Base-by-base conservation (phyloP, 2,113 vertebrate genomes). In the Pygoscelis adeliae region DNA sequence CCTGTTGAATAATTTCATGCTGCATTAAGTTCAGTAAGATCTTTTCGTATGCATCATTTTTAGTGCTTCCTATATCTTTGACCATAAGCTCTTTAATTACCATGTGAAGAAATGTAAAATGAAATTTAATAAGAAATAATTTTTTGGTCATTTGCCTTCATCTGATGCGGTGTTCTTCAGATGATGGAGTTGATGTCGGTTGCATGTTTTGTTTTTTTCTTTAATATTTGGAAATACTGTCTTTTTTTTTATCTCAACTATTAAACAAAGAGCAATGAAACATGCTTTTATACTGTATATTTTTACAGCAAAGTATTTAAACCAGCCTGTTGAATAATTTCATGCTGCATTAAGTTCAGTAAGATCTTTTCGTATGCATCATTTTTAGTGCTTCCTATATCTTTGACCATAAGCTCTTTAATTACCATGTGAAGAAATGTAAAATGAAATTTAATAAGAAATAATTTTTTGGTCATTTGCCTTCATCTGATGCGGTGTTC, bases 301-400 rank as follows among this genome's bases (percentile, higher is more conserved):
- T 97, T 97, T 98, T 95, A 85, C 82, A 94, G 90, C 83, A 63
- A 94, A 92, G 93, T 79, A 92, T 96, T 97, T 97, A 97, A 97
- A 95, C 78, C 4, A 6, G 62, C 89, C 93, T 3, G 9, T 93
- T 96, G 96, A 90, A 97, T 97, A 98, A 97, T 98, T 97, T 98
- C 97, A 97, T 88, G 97, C 87, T 87, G 91, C 93, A 88, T 98
- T 97, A 98, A 96, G 56, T 97, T 97, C 80, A 56, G 85, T 66
- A 82, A 91, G 93, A 94, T 97, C 92, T 96, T 92, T 73, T 53
- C 9, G 1, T 69, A 93, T 97, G 93, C 90, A 96, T 97, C 92
- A 97, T 96, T 98, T 98, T 98, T 97, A 98, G 67, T 95, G 93
- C 95, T 97, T 97, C 76, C 81, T 97, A 42, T 96, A 93, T 98